Evolutionary conservation across 2,113 vertebrate species (phyloP).

Genomic region (Dryoscopus gambensis): DNA sequence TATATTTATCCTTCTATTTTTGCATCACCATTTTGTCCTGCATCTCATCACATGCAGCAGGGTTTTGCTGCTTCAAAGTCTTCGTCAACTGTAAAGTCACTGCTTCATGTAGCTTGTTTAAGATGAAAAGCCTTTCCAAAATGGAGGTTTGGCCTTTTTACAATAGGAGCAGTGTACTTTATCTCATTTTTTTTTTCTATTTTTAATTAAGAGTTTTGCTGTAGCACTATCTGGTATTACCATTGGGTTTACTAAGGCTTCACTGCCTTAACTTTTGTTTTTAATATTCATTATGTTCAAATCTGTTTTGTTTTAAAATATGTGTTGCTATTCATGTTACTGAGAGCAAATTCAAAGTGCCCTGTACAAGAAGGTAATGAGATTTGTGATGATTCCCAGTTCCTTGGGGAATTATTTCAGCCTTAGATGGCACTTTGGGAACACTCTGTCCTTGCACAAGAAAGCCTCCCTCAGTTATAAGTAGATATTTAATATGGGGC

Average conservation of each 20-base stretch:
- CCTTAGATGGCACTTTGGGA: not conserved
- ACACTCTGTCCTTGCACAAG: not conserved
- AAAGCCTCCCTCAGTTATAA: not conserved
- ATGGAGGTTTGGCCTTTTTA: not conserved
- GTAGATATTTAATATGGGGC: not conserved
- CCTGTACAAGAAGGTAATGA: not conserved
- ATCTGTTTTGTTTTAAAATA: not conserved
- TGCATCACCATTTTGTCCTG: constrained; percentile 21
- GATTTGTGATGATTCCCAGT: not conserved
- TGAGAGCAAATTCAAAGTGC: not conserved
- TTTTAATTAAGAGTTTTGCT: not conserved
- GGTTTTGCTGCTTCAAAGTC: not conserved
- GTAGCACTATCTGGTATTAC: not conserved
- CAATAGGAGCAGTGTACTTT: not conserved
- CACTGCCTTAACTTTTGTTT: not conserved
- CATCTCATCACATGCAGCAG: not conserved
- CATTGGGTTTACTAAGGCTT: not conserved
- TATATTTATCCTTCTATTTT: constrained; percentile 29
- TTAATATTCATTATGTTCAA: not conserved
- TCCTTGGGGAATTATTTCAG: not conserved
- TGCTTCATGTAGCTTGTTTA: not conserved
- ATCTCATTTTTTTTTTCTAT: not conserved
- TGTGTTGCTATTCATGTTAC: not conserved
- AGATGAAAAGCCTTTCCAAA: not conserved
- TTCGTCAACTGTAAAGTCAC: not conserved